These are phyloP conservation scores for Drosophila fulvimacula DNA, from an alignment of 2,888 invertebrate genomes.

Conservation along the genomic window DNA sequence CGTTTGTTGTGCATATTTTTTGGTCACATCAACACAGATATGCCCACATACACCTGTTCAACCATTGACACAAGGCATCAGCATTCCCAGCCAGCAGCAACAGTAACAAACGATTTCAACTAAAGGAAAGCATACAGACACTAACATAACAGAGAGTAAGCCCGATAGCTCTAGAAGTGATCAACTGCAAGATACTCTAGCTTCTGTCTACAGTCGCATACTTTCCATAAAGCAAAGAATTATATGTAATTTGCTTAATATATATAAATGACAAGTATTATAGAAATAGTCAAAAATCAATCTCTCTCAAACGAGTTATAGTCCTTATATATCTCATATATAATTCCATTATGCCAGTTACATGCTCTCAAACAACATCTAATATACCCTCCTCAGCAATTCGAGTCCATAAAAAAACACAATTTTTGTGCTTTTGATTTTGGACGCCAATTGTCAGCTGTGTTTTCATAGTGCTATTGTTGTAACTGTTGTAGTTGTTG, in stretches of 20 bases:
- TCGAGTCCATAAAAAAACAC: slow-evolving; percentile 9
- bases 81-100: slow-evolving; percentile 35
- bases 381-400: background rate
- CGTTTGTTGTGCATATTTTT: slow-evolving; percentile 58
- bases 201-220: background rate
- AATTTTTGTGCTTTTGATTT: slow-evolving; percentile 57
- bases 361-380: background rate
- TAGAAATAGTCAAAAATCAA: too few species aligned
- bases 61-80: slow-evolving; percentile 73
- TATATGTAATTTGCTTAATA: too few species aligned
- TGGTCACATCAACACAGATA: slow-evolving; percentile 58
- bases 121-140: slow-evolving; percentile 31
- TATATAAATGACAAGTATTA: too few species aligned
- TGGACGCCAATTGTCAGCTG: slow-evolving; percentile 63
- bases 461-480: slow-evolving; percentile 21
- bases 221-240: too few species aligned
- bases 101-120: slow-evolving; percentile 64
- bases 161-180: background rate
- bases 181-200: background rate
- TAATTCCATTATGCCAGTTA: background rate
- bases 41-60: slow-evolving; percentile 41
- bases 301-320: too few species aligned
- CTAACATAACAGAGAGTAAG: background rate
- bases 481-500: slow-evolving; percentile 15
- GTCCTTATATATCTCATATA: too few species aligned